Percentiles rank a stretch among this genome's conserved stretches.
Conservation (phyloP, 2,113 vertebrate genomes). For the Microtus pennsylvanicus region DNA sequence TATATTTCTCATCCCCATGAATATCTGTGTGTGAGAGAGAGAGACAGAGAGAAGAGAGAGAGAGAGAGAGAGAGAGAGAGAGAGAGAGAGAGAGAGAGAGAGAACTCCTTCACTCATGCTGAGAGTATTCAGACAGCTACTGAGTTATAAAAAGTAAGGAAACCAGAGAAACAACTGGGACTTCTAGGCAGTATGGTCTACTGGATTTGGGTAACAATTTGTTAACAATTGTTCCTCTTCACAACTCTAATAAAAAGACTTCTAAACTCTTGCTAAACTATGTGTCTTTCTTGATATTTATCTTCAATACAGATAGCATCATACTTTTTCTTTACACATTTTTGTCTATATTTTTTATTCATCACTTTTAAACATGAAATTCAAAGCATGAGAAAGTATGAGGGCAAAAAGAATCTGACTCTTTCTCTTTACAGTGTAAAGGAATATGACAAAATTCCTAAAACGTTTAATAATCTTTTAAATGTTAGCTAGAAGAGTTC, state of each 20-base stretch:
- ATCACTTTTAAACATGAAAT: not conserved
- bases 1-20: not conserved
- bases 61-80: no score
- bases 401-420: not conserved
- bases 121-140: no score
- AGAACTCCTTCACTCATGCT: no score
- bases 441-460: not conserved
- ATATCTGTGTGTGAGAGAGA: not conserved
- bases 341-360: not conserved
- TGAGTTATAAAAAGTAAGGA: not conserved
- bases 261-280: not conserved
- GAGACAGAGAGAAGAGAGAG: no score
- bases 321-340: not conserved
- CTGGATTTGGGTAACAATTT: not conserved
- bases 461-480: not conserved
- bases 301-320: not conserved
- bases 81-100: no score
- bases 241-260: not conserved
- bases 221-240: not conserved
- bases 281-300: not conserved
- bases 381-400: not conserved
- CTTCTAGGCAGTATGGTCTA: not conserved
- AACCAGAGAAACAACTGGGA: not conserved
- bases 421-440: not conserved
- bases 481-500: not conserved